Conservation (phyloP, 2,888 invertebrate species). For the Dynastes hyllus region DNA sequence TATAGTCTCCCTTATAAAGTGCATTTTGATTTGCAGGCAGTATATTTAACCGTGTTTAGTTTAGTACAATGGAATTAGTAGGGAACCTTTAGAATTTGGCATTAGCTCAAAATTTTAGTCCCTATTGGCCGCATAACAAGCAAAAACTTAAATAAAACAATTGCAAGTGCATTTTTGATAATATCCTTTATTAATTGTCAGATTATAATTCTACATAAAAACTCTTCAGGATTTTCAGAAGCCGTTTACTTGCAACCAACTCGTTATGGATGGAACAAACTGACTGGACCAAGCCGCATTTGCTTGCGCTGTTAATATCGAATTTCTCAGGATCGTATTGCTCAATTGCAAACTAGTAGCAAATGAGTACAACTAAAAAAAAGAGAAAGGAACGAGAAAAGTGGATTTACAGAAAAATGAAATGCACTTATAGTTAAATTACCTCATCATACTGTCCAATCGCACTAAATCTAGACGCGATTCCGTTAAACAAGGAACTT, state of each 20-base stretch:
- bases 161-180: too few relatives aligned
- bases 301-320: slow-evolving; percentile 10
- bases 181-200: too few relatives aligned
- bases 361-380: slow-evolving; percentile 2
- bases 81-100: too few relatives aligned
- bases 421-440: slow-evolving; percentile 7
- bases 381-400: neutral
- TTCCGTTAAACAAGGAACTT: slow-evolving; percentile 34
- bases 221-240: neutral
- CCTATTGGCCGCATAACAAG: too few relatives aligned
- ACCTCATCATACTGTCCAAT: slow-evolving; percentile 43
- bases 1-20: too few relatives aligned
- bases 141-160: too few relatives aligned
- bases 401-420: neutral
- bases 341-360: neutral
- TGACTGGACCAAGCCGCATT: slow-evolving; percentile 42
- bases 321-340: slow-evolving; percentile 1
- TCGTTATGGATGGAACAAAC: slow-evolving; percentile 18
- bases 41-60: too few relatives aligned
- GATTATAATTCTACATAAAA: too few relatives aligned
- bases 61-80: too few relatives aligned
- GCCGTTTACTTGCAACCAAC: slow-evolving; percentile 25
- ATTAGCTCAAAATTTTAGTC: too few relatives aligned
- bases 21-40: too few relatives aligned
- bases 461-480: slow-evolving; percentile 48